Percentiles rank a stretch among this genome's conserved stretches.
These are phyloP conservation scores for Drosophila tropicalis DNA, from an alignment of 1,140 invertebrate genomes.

Conservation along the genomic window DNA sequence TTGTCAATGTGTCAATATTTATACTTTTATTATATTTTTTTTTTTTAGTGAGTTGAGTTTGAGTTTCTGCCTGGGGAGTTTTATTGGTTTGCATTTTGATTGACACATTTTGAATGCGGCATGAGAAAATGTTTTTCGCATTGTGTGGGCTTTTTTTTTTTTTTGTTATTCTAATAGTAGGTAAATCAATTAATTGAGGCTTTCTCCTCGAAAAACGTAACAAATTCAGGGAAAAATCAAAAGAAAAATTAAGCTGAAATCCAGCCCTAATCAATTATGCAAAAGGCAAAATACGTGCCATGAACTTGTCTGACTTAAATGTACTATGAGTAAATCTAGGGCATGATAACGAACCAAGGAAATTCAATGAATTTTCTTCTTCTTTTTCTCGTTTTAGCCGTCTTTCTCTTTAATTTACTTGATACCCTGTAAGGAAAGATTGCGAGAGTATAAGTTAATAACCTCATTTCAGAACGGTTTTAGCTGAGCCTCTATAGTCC, in stretches of 20 bases:
- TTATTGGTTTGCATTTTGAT: constrained; percentile 64
- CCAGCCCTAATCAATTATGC: constrained; percentile 63
- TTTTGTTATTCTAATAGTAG: constrained; percentile 28
- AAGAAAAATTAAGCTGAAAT: constrained; percentile 22
- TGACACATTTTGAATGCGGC: constrained; percentile 66
- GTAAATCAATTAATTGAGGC: constrained; percentile 55
- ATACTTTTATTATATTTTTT: constrained; percentile 30
- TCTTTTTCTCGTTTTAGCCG: background rate
- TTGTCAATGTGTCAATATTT: constrained; percentile 66
- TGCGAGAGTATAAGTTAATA: background rate
- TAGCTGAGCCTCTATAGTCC: too few relatives aligned
- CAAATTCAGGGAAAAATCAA: constrained; percentile 14
- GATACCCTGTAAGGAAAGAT: background rate
- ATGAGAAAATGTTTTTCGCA: constrained; percentile 10
- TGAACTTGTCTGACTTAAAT: constrained; percentile 40
- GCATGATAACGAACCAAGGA: constrained; percentile 8
- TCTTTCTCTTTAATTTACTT: background rate
- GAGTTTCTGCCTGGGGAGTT: constrained; percentile 38
- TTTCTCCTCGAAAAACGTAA: constrained; percentile 13
- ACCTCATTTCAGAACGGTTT: too few relatives aligned
- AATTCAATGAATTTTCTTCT: constrained; percentile 6
- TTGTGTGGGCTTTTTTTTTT: background rate
- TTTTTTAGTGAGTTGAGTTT: constrained; percentile 5
- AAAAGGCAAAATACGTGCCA: constrained; percentile 61
- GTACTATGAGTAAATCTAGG: too few relatives aligned